Percentiles rank a stretch among this genome's conserved stretches.
phyloP scores from a whole-genome alignment of 2,113 vertebrate genomes.

The Kryptolebias marmoratus region DNA sequence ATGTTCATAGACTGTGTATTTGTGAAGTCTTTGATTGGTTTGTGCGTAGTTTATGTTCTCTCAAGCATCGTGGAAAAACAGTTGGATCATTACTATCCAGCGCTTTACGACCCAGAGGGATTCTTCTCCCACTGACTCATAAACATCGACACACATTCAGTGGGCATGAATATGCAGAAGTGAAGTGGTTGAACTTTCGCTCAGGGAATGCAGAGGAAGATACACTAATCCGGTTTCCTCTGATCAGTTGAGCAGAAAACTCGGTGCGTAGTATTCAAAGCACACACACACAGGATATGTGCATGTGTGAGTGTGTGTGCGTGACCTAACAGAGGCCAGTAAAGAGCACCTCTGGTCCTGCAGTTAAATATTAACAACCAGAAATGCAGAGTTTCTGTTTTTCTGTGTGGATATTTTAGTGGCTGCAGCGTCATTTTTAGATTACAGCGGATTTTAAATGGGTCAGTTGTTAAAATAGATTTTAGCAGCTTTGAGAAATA shows the following conservation, averaged over 20 bases:
- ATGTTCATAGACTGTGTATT: background rate
- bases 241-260: conserved; percentile 60
- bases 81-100: conserved; percentile 16
- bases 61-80: conserved; percentile 6
- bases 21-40: background rate
- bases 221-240: conserved; percentile 63
- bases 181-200: conserved; percentile 51
- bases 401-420: conserved; percentile 20
- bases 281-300: background rate
- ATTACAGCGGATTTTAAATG: background rate
- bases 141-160: conserved; percentile 22
- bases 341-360: conserved; percentile 12
- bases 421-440: conserved; percentile 26
- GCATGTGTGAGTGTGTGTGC: background rate
- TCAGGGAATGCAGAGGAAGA: conserved; percentile 41
- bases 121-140: conserved; percentile 29
- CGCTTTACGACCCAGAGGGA: conserved; percentile 9
- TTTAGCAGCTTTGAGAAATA: too few species aligned
- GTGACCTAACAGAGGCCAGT: conserved; percentile 40
- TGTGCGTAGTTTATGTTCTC: conserved; percentile 6
- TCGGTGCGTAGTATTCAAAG: conserved; percentile 58
- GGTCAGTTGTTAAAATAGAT: too few species aligned
- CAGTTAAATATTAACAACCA: conserved; percentile 54
- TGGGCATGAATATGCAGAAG: conserved; percentile 48
- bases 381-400: conserved; percentile 28